These are phyloP conservation scores for Paramisgurnus dabryanus DNA, from an alignment of 2,113 vertebrate genomes.

Conservation along the genomic window DNA sequence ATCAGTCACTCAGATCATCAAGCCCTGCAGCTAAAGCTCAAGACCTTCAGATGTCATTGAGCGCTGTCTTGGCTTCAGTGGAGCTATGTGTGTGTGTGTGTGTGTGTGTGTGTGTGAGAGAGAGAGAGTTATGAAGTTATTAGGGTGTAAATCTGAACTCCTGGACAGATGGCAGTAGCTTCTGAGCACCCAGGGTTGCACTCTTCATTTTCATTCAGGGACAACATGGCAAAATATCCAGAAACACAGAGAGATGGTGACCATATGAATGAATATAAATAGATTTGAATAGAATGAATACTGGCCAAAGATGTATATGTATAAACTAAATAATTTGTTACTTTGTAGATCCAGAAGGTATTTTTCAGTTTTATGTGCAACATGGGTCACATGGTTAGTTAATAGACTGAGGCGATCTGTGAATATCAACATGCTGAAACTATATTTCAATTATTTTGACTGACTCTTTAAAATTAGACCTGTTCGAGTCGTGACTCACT, in stretches of 20 bases:
- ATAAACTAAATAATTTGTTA: not conserved
- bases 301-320: not conserved
- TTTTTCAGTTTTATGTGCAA: too few relatives aligned
- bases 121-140: constrained; percentile 85
- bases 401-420: too few relatives aligned
- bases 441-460: too few relatives aligned
- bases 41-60: constrained; percentile 87
- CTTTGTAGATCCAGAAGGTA: not conserved
- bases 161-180: constrained; percentile 80
- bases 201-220: constrained; percentile 79
- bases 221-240: constrained; percentile 63
- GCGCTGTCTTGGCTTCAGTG: constrained; percentile 75
- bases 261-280: not conserved
- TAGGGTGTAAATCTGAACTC: constrained; percentile 81
- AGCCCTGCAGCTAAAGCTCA: constrained; percentile 68
- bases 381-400: too few relatives aligned
- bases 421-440: too few relatives aligned
- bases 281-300: too few relatives aligned
- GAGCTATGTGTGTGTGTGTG: constrained; percentile 51
- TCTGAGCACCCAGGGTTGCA: constrained; percentile 75
- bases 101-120: constrained; percentile 21
- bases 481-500: too few relatives aligned
- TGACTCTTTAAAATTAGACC: too few relatives aligned
- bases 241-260: constrained; percentile 8
- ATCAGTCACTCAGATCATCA: constrained; percentile 76